These are phyloP conservation scores for Galaxias olidus DNA, from an alignment of 2,797 vertebrate genomes.

Conservation along the genomic window DNA sequence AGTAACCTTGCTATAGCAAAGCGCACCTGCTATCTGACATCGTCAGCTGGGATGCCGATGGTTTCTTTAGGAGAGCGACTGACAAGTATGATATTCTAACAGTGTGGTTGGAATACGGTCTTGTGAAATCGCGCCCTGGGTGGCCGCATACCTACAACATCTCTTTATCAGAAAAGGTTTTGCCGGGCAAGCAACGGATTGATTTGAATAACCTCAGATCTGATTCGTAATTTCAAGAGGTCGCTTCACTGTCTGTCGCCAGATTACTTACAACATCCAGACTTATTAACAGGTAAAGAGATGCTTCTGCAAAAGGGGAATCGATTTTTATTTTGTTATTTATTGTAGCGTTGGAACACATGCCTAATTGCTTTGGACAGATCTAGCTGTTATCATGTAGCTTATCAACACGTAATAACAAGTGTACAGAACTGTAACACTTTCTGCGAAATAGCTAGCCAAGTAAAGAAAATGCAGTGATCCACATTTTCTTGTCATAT, in stretches of 20 bases:
- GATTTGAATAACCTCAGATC: not conserved
- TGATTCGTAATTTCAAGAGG: not conserved
- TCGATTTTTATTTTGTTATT: too few species aligned
- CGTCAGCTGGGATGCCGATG: conserved; percentile 54
- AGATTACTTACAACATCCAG: not conserved
- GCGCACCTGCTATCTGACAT: conserved; percentile 40
- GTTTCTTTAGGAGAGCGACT: conserved; percentile 37
- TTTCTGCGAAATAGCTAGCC: too few species aligned
- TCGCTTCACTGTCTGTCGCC: conserved; percentile 8
- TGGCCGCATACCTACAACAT: not conserved
- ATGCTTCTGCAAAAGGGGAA: not conserved
- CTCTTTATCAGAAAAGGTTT: conserved; percentile 23
- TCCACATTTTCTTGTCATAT: too few species aligned
- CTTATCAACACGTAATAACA: too few species aligned
- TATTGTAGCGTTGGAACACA: too few species aligned
- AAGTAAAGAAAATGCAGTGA: too few species aligned
- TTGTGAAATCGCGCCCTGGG: not conserved
- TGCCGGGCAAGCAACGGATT: not conserved
- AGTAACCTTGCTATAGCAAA: not conserved
- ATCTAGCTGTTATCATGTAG: too few species aligned
- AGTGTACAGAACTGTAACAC: too few species aligned
- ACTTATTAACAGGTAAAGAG: conserved; percentile 50
- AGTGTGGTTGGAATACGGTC: not conserved
- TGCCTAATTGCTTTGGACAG: too few species aligned
- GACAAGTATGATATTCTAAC: conserved; percentile 41